These are phyloP conservation scores for Apogon hyalosoma DNA, from an alignment of 2,797 vertebrate genomes.

Conservation along the genomic window DNA sequence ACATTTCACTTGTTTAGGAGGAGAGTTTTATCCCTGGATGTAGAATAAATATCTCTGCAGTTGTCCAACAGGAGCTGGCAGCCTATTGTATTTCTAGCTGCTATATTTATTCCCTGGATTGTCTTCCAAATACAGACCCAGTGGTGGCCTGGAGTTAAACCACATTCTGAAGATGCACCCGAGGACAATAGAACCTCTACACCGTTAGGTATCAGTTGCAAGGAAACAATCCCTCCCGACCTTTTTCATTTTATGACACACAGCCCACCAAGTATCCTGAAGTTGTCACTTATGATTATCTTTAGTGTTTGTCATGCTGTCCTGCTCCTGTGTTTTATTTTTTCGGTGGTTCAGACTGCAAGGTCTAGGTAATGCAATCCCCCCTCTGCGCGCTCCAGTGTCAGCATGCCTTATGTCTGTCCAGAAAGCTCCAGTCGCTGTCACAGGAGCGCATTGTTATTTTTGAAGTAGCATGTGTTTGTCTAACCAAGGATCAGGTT, in stretches of 20 bases:
- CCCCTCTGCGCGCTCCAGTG: constrained; percentile 64
- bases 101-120: constrained; percentile 49
- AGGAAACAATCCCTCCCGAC: constrained; percentile 36
- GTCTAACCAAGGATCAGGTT: constrained; percentile 85
- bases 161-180: constrained; percentile 53
- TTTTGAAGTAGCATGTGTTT: constrained; percentile 90
- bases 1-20: constrained; percentile 2
- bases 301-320: constrained; percentile 43
- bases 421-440: constrained; percentile 62
- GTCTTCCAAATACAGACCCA: constrained; percentile 26
- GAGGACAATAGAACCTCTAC: constrained; percentile 27
- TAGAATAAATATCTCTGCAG: constrained; percentile 22
- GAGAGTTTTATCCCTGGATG: neutral
- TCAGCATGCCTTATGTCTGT: constrained; percentile 66
- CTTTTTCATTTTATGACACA: constrained; percentile 39
- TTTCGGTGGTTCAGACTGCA: constrained; percentile 36
- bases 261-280: constrained; percentile 37
- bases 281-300: constrained; percentile 67
- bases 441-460: constrained; percentile 85
- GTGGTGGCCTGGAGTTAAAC: constrained; percentile 20
- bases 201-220: constrained; percentile 52
- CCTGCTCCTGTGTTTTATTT: constrained; percentile 38
- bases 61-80: constrained; percentile 28
- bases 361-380: constrained; percentile 75
- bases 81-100: constrained; percentile 31